Conservation (phyloP, 2,888 invertebrate species). For the Drosophila colorata region DNA sequence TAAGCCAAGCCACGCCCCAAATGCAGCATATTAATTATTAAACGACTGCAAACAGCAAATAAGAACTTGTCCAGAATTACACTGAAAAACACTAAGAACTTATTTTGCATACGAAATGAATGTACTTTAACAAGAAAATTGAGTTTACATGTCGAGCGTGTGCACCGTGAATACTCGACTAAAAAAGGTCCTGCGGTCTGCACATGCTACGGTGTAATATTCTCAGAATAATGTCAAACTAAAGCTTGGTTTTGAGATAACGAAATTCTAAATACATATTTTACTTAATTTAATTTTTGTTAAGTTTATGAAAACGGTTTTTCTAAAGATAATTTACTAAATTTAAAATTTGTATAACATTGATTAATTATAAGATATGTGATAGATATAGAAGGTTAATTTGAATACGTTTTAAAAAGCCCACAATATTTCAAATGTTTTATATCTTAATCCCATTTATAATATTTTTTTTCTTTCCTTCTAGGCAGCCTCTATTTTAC, state of each 20-base stretch:
- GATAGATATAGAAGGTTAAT: too few species aligned
- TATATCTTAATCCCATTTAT: too few species aligned
- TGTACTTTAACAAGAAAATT: constrained; percentile 17
- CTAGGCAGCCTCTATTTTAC: too few species aligned
- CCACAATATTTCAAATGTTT: too few species aligned
- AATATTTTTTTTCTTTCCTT: background rate
- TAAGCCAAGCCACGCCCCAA: constrained; percentile 19
- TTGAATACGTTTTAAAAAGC: too few species aligned
- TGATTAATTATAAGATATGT: too few species aligned
- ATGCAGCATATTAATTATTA: constrained; percentile 39
- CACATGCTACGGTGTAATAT: background rate
- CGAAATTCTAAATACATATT: background rate
- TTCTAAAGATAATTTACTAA: background rate
- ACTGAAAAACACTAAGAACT: constrained; percentile 27
- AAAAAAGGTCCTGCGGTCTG: constrained; percentile 11
- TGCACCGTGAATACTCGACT: background rate
- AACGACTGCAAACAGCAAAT: constrained; percentile 26
- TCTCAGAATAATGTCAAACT: background rate
- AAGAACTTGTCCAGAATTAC: constrained; percentile 16
- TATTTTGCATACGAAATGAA: constrained; percentile 40
- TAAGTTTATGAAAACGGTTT: background rate
- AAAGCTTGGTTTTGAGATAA: background rate
- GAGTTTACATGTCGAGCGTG: too few species aligned
- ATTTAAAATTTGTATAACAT: too few species aligned
- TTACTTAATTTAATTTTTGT: background rate